Conservation (phyloP, 2,888 invertebrate genomes). For the Xanthorhoe spadicearia region DNA sequence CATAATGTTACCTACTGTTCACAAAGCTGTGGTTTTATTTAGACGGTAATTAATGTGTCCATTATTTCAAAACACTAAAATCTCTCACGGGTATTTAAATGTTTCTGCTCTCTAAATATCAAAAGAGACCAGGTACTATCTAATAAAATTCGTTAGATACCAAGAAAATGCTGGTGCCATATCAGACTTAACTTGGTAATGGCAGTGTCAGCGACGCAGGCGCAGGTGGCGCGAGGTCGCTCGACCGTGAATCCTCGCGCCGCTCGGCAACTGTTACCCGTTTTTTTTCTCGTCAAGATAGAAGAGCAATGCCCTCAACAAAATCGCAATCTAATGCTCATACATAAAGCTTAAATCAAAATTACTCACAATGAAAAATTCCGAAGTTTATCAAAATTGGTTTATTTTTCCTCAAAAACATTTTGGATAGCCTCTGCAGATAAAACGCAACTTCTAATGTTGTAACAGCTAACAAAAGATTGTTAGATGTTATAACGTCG, state of each 20-base stretch:
- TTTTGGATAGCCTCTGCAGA: slow-evolving; percentile 32
- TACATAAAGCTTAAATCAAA: slow-evolving; percentile 37
- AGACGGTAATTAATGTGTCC: slow-evolving; percentile 5
- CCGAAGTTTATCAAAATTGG: slow-evolving; percentile 30
- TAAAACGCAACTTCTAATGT: slow-evolving; percentile 25
- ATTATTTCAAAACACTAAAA: slow-evolving; percentile 10
- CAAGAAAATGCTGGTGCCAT: slow-evolving; percentile 48
- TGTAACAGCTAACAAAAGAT: neutral
- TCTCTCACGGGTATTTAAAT: slow-evolving; percentile 8
- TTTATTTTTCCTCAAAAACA: slow-evolving; percentile 31
- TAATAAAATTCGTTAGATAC: slow-evolving; percentile 5
- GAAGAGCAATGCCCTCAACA: slow-evolving; percentile 73
- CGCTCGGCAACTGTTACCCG: slow-evolving; percentile 72
- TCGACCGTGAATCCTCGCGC: slow-evolving; percentile 80
- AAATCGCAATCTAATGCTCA: slow-evolving; percentile 46
- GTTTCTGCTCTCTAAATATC: slow-evolving; percentile 6
- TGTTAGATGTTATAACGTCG: slow-evolving; percentile 14
- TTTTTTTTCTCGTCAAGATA: slow-evolving; percentile 69
- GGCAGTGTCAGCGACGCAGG: slow-evolving; percentile 45
- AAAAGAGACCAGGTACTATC: neutral
- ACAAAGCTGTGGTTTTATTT: slow-evolving; percentile 7
- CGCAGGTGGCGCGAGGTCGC: slow-evolving; percentile 75
- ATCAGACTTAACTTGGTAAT: slow-evolving; percentile 47
- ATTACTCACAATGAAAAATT: slow-evolving; percentile 35
- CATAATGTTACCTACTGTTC: neutral